Base-by-base conservation (phyloP, 1,140 invertebrate genomes). In the Rhopalosiphum padi region DNA sequence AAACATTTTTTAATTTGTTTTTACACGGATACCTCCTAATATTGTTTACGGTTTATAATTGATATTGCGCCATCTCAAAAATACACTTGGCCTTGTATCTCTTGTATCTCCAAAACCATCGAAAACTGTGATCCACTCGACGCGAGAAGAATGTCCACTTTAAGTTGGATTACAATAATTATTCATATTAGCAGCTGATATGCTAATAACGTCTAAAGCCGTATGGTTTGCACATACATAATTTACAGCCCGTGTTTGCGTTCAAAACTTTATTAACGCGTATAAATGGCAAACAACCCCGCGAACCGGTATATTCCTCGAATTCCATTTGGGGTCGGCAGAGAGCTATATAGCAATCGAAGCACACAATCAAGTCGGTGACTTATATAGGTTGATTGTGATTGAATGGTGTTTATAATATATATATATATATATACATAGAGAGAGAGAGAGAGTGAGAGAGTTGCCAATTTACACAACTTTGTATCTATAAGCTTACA, bases 261-360 rank as follows among this genome's bases (percentile, higher is more conserved):
- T 77, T 77, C n/a, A 35, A 77, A 77, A 77, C 60, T 77, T 77
- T 77, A 77, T 77, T 77, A n/a, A 77, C 60, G 60, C 60, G 15
- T n/a, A 68, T 77, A 77, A n/a, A 60, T 77, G 60, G n/a, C 60
- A 77, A n/a, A 77, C 15, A n/a, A 21, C 60, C 60, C 60, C n/a
- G 30, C n/a, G 11, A n/a, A 77, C n/a, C 30, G 25, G 9, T 68
- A n/a, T n/a, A n/a, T n/a, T 18, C 60, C 15, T 77, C n/a, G 4
- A 15, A 77, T 77, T 18, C 1, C n/a, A 77, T 18, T 18, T n/a
- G 4, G n/a, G n/a, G 15, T 4, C 15, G 1, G 15, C 60, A n/a
- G n/a, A 41, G 21, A 41, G 21, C 41, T 41, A 41, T 41, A 41
- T 41, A 41, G 41, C 22, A 41, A 41, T 41, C 35, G 37, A 37